These are phyloP conservation scores for Oscheius sp. DNA, from an alignment of 2,888 invertebrate genomes.

Conservation along the genomic window DNA sequence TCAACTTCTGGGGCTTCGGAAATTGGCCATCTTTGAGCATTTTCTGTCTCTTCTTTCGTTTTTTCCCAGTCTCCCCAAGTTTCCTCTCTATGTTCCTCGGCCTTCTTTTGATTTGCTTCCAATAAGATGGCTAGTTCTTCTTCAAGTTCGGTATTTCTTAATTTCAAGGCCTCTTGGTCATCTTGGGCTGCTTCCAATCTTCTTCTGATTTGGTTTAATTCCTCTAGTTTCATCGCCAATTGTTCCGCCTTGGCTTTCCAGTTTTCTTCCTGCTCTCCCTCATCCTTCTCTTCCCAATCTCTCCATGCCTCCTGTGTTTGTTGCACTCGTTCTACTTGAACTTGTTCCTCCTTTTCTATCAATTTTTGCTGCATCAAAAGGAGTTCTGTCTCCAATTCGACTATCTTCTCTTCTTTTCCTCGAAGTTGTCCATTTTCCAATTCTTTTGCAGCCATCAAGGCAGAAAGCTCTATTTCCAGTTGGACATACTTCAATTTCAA, in stretches of 20 bases:
- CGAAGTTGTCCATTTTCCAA: neutral
- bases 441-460: neutral
- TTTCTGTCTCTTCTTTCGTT: neutral
- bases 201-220: too few relatives aligned
- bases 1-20: too few relatives aligned
- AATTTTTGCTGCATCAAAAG: conserved; percentile 7
- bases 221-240: too few relatives aligned
- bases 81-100: neutral
- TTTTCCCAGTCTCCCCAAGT: conserved; percentile 18
- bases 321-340: neutral
- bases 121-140: neutral
- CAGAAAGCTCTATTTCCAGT: neutral
- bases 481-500: neutral
- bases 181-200: neutral
- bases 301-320: neutral
- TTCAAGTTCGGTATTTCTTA: neutral
- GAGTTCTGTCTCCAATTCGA: neutral
- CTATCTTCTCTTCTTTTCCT: neutral
- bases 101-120: neutral
- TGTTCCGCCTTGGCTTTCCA: too few relatives aligned
- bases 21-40: neutral
- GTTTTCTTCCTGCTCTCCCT: neutral
- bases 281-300: conserved; percentile 14
- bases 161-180: neutral
- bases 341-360: neutral